A percentile compares a stretch with the other conserved stretches of the same genome.
Conservation (phyloP, 2,113 vertebrate species). For the Pseudolaguvia tuberculata region DNA sequence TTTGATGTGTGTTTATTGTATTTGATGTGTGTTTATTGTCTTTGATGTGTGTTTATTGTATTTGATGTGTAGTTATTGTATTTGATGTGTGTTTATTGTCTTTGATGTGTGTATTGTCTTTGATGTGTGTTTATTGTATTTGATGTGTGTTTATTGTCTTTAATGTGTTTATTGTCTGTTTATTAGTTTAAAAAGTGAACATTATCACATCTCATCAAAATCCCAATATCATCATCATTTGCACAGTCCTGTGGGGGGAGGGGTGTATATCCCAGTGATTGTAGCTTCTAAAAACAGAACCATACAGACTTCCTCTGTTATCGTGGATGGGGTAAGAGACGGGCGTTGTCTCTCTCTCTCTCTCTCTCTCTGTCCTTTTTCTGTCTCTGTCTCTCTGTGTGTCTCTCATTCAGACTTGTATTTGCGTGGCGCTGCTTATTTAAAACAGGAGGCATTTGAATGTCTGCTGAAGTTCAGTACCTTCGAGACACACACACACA, state of each 20-base stretch:
- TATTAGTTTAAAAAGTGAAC: too few relatives aligned
- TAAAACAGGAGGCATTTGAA: conserved; percentile 45
- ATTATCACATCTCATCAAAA: too few relatives aligned
- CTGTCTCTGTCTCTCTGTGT: not conserved
- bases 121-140: too few relatives aligned
- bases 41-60: too few relatives aligned
- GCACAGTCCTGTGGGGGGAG: not conserved
- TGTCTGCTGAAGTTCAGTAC: conserved; percentile 43
- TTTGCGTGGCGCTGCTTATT: conserved; percentile 48
- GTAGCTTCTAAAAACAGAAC: conserved; percentile 40
- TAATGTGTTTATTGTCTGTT: too few relatives aligned
- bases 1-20: too few relatives aligned
- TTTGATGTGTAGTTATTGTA: too few relatives aligned
- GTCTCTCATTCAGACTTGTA: conserved; percentile 11
- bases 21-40: too few relatives aligned
- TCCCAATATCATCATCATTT: too few relatives aligned
- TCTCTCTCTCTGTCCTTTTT: not conserved
- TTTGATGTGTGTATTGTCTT: too few relatives aligned
- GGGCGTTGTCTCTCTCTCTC: conserved; percentile 13
- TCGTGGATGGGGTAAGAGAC: not conserved
- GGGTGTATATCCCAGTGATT: conserved; percentile 8
- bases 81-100: too few relatives aligned
- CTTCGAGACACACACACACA: not conserved
- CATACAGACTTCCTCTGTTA: conserved; percentile 35
- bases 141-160: too few relatives aligned